phyloP scores from a whole-genome alignment of 2,888 invertebrate genomes.

The Scaptomyza parva region DNA sequence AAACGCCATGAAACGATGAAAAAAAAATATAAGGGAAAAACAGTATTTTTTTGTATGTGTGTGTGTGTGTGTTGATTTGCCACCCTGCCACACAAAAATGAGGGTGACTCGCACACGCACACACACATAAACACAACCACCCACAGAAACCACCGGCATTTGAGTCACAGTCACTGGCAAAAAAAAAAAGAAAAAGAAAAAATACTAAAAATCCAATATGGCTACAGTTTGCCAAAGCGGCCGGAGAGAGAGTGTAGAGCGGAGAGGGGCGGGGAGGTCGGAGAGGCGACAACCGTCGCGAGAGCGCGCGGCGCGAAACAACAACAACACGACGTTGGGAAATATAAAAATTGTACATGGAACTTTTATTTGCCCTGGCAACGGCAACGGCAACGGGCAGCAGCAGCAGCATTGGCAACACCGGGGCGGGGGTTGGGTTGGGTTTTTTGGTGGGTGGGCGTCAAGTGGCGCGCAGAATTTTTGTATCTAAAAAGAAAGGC shows the following conservation, averaged over 20 bases:
- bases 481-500: conserved; percentile 60
- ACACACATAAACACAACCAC: conserved; percentile 54
- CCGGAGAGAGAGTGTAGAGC: conserved; percentile 41
- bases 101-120: conserved; percentile 51
- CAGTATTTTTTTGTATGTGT: conserved; percentile 6
- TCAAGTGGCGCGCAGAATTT: conserved; percentile 50
- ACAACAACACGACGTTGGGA: conserved; percentile 17
- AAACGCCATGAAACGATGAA: conserved; percentile 39
- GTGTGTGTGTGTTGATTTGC: too few relatives aligned
- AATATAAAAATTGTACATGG: conserved; percentile 66
- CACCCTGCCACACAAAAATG: conserved; percentile 69
- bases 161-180: conserved; percentile 58
- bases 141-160: conserved; percentile 78
- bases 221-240: conserved; percentile 77
- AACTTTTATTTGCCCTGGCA: conserved; percentile 60
- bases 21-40: conserved; percentile 57
- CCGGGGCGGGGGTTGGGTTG: conserved; percentile 12
- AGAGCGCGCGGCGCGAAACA: conserved; percentile 56
- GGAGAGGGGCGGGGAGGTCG: too few relatives aligned
- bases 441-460: conserved; percentile 29
- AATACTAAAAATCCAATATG: conserved; percentile 80
- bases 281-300: conserved; percentile 42
- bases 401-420: not conserved
- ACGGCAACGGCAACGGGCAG: conserved; percentile 53
- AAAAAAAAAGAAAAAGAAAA: conserved; percentile 30